Conservation (phyloP, 2,113 vertebrate species). For the Corythaeola cristata region DNA sequence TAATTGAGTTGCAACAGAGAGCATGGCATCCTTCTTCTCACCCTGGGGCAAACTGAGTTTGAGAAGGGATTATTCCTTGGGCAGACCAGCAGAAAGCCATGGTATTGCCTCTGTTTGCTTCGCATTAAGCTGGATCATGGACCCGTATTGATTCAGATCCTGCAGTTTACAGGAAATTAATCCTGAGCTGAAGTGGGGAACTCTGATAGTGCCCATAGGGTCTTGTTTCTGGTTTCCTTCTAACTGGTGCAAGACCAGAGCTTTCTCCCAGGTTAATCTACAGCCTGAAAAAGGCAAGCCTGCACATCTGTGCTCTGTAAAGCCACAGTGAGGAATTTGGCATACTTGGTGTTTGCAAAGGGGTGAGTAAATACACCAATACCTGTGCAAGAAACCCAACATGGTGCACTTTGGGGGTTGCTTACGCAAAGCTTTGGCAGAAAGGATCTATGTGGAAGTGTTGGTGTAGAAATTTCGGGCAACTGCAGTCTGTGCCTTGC, state of each 20-base stretch:
- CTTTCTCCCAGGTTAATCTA: not conserved
- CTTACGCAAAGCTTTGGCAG: not conserved
- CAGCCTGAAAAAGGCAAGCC: not conserved
- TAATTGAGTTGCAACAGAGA: not conserved
- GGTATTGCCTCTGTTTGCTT: not conserved
- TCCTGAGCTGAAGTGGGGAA: not conserved
- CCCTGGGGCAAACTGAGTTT: not conserved
- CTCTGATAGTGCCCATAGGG: not conserved
- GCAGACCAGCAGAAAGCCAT: not conserved
- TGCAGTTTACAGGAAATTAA: not conserved
- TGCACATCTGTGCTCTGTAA: not conserved
- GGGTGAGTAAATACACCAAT: not conserved
- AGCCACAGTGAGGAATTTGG: not conserved
- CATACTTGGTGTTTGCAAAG: not conserved
- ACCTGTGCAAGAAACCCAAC: not conserved
- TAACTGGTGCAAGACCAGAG: not conserved
- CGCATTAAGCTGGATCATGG: not conserved
- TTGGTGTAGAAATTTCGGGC: not conserved
- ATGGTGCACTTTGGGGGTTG: fast-evolving
- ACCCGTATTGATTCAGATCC: not conserved
- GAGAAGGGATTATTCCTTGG: not conserved
- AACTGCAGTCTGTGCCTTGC: not conserved
- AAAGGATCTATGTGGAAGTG: not conserved
- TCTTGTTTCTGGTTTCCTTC: not conserved
- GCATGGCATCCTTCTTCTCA: not conserved